Evolutionary conservation across 1,140 invertebrate genomes (phyloP), one percentile per base, ranked within the genome.

Genomic region (Globodera rostochiensis): DNA sequence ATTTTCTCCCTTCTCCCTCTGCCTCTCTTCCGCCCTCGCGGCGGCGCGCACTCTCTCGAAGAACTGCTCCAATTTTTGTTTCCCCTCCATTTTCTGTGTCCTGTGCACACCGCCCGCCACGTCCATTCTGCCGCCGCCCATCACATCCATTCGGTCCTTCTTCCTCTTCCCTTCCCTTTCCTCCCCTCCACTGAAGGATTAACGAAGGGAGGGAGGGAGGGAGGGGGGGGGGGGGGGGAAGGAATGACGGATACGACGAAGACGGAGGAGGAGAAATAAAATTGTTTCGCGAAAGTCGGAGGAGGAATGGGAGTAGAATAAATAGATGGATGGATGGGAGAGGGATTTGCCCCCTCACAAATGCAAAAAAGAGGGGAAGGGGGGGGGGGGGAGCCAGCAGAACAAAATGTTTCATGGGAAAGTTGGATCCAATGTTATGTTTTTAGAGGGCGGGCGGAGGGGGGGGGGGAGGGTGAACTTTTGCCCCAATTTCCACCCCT

Each of bases 221-320:
- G 13, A 6, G 13, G 50, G 13, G 13, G 50, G 50, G 50, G 13
- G 50, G 13, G 50, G 13, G 13, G 50, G 6, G 50, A 53, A 53
- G 8, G 50, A 53, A 8, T 8, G n/a, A 70, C 67, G 67, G 8
- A 9, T 8, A 70, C n/a, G 36, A 45, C 25, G 25, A 21, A 11
- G 69, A 21, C 69, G n/a, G 69, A 8, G 21, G 69, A 71, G 25
- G 9, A 71, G 8, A 47, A 25, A 71, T 71, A 71, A 71, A 71
- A 71, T 71, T 71, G 69, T 71, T 71, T 71, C 25, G 69, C 69
- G 6, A 71, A 71, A 47, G 69, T 21, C n/a, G 69, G 13, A 71
- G 25, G 19, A 47, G 21, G 9, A 19, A 71, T 71, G 69, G 19
- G 46, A 71, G 0, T 15, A 5, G 69, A 71, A 47, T 71, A 36